Evolutionary conservation across 2,888 invertebrate species (phyloP), one percentile per base, ranked within the genome.

Genomic region (Drosophila macrospina): DNA sequence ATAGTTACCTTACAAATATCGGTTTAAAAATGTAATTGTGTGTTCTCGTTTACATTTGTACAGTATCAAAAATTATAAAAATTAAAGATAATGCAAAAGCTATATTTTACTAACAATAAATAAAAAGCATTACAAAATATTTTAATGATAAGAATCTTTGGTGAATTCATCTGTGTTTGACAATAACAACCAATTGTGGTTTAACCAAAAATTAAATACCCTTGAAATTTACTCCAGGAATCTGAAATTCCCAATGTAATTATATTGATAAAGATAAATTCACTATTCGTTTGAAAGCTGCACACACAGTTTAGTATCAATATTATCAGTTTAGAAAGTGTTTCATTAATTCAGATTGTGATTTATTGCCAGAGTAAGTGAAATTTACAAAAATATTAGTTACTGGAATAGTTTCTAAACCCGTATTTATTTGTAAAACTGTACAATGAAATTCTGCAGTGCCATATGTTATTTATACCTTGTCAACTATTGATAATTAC

Each of bases 401-500:
- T 36, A 39, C 26, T 54, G 39, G 20, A 41, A 60, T 59, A 59
- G 41, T 48, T 39, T 16, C 48, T 52, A 74, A 74, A 84, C 75
- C 75, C 69, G 71, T 78, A 84, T 86, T 78, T 84, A 84, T 75
- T 71, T 75, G 34, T 62, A 69, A 74, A 77, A 78, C 72, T 86
- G 69, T 86, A 81, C 84, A 81, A 69, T 62, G 74, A 65, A 61
- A 64, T 67, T 70, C 57, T 65, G 76, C 54, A 57, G 39, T 55
- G 66, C 57, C 65, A 56, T 56, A 16, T 52, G 36, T 74, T 34
- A 32, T 47, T 34, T 44, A 54, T 54, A 56, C 32, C 51, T 52
- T 56, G 66, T 74, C 61, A 70, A 69, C 55, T 69, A 63, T 67
- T 59, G 59, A 66, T 75, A 65, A 66, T 56, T 75, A 66, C 62